Base-by-base conservation (phyloP, 2,888 invertebrate genomes). In the Scaptomyza parva region DNA sequence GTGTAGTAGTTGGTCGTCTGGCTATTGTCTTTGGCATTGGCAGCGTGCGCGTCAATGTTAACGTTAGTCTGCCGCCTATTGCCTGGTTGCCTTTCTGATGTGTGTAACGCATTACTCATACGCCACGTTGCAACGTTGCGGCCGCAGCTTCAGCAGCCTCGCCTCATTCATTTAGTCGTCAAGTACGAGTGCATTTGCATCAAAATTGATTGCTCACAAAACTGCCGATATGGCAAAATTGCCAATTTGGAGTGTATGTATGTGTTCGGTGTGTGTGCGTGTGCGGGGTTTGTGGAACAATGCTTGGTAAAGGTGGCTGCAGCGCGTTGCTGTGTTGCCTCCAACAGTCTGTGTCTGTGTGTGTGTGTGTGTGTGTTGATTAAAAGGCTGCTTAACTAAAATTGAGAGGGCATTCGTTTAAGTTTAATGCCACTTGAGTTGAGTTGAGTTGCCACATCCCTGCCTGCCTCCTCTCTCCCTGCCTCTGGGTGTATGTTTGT, bases 181-280 rank as follows among this genome's bases (percentile, higher is more conserved):
- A 86, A 79, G 85, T 86, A 75, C 81, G 78, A 86, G 86, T 77
- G 80, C 79, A 84, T 84, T 84, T 86, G 84, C 84, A 84, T 84
- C 86, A 76, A 84, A 84, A 86, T 84, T 86, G 84, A 86, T 84
- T 84, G 86, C 82, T 84, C 85, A 73, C 85, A 84, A 84, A 86
- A 86, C 79, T 86, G 84, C 68, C 82, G 87, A 82, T 80, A 77
- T 70, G 80, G 76, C 78, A 58, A 80, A 82, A 82, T 82, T 82
- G 86, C 35, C 83, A 82, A 85, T 85, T 82, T 78, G 22, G n/a
- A n/a, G 37, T 35, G 45, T 41, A 12, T 22, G 48, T 26, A 9
- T 1, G 37, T 37, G 37, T 17, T 2, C 3, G 7, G n/a, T n/a
- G 33, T 33, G 33, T 35, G 30, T n/a, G 30, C 2, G 30, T 40